These are phyloP conservation scores for Beaufortia kweichowensis DNA, from an alignment of 2,113 vertebrate species.

Conservation along the genomic window DNA sequence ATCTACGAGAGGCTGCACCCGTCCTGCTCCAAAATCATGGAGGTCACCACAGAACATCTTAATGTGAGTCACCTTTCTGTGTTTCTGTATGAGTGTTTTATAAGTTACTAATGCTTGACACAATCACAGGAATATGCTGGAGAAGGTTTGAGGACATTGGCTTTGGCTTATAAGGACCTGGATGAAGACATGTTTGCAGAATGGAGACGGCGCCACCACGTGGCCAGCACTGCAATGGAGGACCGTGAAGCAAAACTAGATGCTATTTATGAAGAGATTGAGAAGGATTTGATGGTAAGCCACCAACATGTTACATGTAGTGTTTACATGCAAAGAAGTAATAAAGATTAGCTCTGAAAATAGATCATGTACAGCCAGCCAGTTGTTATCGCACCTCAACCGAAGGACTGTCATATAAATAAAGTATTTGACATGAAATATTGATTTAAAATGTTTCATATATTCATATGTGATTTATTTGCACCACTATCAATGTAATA, in stretches of 20 bases:
- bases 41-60: slow-evolving; percentile 82
- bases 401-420: too few species aligned
- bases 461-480: too few species aligned
- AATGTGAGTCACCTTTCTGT: slow-evolving; percentile 79
- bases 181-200: slow-evolving; percentile 72
- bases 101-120: neutral
- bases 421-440: too few species aligned
- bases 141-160: slow-evolving; percentile 87
- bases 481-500: neutral
- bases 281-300: slow-evolving; percentile 84
- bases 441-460: too few species aligned
- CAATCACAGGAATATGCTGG: slow-evolving; percentile 85
- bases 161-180: slow-evolving; percentile 86
- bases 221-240: slow-evolving; percentile 79
- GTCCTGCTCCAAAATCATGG: slow-evolving; percentile 75
- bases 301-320: neutral
- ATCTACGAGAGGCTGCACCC: slow-evolving; percentile 82
- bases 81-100: neutral
- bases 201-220: slow-evolving; percentile 82
- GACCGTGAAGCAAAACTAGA: slow-evolving; percentile 81
- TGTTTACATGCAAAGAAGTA: neutral
- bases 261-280: slow-evolving; percentile 85
- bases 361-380: too few species aligned
- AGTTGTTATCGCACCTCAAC: too few species aligned
- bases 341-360: too few species aligned